Percentiles rank a stretch among this genome's conserved stretches.
Conservation (phyloP, 2,113 vertebrate genomes). For the Chrysemys picta region DNA sequence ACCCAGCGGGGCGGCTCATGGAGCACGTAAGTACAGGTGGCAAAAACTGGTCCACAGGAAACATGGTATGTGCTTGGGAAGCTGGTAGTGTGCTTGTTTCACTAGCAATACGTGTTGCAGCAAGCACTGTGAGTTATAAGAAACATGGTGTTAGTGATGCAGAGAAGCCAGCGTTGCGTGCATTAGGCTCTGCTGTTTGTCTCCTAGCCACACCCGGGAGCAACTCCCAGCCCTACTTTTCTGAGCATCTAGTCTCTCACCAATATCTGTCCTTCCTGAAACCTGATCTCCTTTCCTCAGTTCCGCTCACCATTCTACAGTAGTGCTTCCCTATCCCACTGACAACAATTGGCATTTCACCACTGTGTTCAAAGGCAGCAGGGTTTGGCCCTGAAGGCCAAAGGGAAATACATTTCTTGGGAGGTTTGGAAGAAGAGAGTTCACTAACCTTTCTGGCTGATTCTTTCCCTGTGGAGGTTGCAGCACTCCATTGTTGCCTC, state of each 20-base stretch:
- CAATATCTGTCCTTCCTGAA: background rate
- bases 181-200: background rate
- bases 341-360: background rate
- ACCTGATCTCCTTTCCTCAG: background rate
- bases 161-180: background rate
- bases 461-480: background rate
- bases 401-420: background rate
- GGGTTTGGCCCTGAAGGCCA: background rate
- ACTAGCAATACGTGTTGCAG: background rate
- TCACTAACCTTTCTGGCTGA: conserved; percentile 51
- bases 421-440: background rate
- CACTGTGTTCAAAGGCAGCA: background rate
- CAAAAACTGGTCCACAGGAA: background rate
- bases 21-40: background rate
- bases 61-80: background rate
- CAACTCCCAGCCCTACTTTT: background rate
- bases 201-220: fast-evolving
- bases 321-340: background rate
- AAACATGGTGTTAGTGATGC: background rate
- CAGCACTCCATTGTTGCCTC: background rate
- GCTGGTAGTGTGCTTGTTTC: background rate
- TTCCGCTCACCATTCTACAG: background rate
- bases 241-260: background rate
- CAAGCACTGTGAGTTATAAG: background rate
- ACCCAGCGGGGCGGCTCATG: fast-evolving